Conservation (phyloP, 2,888 invertebrate genomes). For the Hartigia nigra region DNA sequence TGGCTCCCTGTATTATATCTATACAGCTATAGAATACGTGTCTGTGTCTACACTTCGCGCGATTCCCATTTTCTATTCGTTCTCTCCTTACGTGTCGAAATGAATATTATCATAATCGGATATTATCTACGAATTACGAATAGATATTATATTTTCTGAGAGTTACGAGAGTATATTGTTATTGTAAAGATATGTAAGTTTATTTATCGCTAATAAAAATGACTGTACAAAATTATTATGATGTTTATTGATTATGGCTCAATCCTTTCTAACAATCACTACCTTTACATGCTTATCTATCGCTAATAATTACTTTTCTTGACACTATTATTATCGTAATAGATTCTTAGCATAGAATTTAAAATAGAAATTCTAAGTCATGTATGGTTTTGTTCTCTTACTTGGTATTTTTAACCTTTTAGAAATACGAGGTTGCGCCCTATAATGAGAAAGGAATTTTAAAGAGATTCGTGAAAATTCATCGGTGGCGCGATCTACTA, state of each 20-base stretch:
- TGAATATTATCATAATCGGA: conserved; percentile 20
- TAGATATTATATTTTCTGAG: conserved; percentile 64
- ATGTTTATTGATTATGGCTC: not conserved
- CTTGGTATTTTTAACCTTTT: not conserved
- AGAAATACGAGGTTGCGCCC: not conserved
- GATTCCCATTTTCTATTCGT: conserved; percentile 33
- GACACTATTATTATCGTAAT: not conserved
- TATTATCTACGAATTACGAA: conserved; percentile 47
- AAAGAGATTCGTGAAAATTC: too few relatives aligned
- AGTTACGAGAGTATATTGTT: conserved; percentile 62
- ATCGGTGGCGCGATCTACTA: too few relatives aligned
- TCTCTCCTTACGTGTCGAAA: conserved; percentile 23
- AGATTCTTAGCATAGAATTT: not conserved
- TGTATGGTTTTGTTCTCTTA: not conserved
- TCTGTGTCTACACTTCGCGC: conserved; percentile 24
- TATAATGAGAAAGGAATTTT: not conserved
- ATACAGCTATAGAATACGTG: not conserved
- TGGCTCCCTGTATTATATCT: not conserved
- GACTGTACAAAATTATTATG: conserved; percentile 21
- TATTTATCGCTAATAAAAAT: conserved; percentile 66
- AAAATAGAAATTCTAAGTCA: not conserved
- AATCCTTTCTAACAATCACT: not conserved
- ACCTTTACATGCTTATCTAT: not conserved
- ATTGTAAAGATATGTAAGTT: conserved; percentile 66
- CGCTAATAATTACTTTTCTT: not conserved